Evolutionary conservation across 2,113 vertebrate species (phyloP).

Genomic region (Pogona vitticeps): DNA sequence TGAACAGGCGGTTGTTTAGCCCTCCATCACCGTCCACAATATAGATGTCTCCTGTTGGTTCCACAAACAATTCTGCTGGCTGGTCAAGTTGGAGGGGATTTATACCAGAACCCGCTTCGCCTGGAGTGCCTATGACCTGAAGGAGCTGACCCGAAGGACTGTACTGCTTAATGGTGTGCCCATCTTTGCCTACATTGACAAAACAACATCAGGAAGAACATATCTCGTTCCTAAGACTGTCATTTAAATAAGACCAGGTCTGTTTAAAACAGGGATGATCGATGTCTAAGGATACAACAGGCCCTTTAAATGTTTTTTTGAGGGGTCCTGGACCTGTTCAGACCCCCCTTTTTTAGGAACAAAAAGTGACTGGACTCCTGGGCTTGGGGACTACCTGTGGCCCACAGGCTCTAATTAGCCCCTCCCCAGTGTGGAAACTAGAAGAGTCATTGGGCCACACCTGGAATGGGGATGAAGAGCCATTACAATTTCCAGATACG

Average conservation of each 20-base stretch:
- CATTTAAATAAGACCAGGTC: no score
- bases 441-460: background rate
- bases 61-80: constrained; percentile 91
- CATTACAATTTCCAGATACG: background rate
- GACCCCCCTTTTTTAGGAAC: no score
- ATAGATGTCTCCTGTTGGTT: constrained; percentile 87
- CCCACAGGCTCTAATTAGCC: no score
- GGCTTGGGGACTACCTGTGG: no score
- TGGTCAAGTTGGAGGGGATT: constrained; percentile 93
- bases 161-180: constrained; percentile 93
- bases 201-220: constrained; percentile 3
- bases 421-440: no score
- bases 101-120: constrained; percentile 83
- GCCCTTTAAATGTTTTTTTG: no score
- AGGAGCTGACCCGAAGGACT: constrained; percentile 86
- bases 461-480: background rate
- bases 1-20: constrained; percentile 92
- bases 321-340: no score
- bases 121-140: constrained; percentile 87
- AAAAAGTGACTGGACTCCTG: no score
- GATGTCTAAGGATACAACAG: no score
- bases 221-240: background rate
- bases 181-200: constrained; percentile 78
- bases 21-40: constrained; percentile 97
- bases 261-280: background rate